Percentiles rank a stretch among this genome's conserved stretches.
Conservation (phyloP, 2,113 vertebrate genomes). For the Speoplatyrhinus poulsoni region DNA sequence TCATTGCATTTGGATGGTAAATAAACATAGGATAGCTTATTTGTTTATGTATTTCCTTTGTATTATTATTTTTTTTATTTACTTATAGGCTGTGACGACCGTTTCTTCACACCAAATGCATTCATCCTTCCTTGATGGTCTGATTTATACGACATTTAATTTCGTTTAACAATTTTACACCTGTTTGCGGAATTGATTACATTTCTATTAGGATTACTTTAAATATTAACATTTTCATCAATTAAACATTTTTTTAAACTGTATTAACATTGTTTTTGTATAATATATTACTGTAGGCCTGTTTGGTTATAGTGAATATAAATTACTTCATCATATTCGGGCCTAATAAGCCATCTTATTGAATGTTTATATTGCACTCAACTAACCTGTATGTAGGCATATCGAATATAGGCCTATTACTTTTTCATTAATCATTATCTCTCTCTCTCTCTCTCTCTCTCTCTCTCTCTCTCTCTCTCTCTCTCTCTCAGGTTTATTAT, state of each 20-base stretch:
- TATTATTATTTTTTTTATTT: slow-evolving; percentile 1
- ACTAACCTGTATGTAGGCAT: background rate
- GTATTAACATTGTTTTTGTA: no score
- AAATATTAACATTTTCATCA: no score
- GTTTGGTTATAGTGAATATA: no score
- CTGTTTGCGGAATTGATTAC: background rate
- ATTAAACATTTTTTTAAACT: no score
- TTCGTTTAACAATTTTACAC: background rate
- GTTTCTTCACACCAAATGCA: background rate
- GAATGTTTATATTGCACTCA: no score
- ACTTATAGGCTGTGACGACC: background rate
- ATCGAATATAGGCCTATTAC: no score
- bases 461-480: slow-evolving; percentile 6
- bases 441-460: background rate
- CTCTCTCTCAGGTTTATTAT: slow-evolving; percentile 84
- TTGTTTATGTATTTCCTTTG: slow-evolving; percentile 26
- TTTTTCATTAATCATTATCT: background rate
- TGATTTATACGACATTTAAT: background rate
- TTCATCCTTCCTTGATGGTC: background rate
- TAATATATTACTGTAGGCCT: no score
- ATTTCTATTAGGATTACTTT: no score
- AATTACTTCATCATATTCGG: no score
- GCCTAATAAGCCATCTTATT: no score
- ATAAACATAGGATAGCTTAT: slow-evolving; percentile 8
- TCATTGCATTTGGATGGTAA: slow-evolving; percentile 8